Percentiles rank a stretch among this genome's conserved stretches.
Evolutionary conservation across 1,140 invertebrate genomes (phyloP).

Genomic region (Paraescarpia echinospica): DNA sequence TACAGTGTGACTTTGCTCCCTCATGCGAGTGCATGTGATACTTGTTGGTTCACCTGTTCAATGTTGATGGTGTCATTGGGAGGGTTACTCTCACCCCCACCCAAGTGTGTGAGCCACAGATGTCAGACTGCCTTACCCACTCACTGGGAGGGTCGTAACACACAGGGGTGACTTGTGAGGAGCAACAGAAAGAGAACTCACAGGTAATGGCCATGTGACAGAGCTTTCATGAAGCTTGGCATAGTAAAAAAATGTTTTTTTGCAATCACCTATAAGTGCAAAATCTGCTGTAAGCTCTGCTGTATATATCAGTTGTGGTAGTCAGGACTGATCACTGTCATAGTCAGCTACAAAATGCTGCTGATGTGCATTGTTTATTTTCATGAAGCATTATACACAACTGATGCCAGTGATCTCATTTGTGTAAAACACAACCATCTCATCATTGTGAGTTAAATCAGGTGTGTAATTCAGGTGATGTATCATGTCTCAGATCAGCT

Average conservation of each 20-base stretch:
- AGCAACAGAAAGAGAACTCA: background rate
- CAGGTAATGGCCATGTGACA: background rate
- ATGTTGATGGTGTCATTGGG: background rate
- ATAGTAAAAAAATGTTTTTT: background rate
- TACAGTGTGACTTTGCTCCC: background rate
- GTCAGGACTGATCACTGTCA: background rate
- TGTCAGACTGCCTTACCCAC: too few species aligned
- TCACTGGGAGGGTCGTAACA: background rate
- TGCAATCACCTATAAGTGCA: background rate
- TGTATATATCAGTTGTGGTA: background rate
- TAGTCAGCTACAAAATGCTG: too few species aligned
- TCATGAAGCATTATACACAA: too few species aligned
- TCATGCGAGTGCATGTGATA: background rate
- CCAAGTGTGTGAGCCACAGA: too few species aligned
- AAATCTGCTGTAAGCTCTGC: background rate
- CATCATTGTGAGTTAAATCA: too few species aligned
- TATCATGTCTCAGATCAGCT: too few species aligned
- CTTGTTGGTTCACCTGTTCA: background rate
- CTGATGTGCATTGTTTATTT: too few species aligned
- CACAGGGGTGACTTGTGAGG: background rate
- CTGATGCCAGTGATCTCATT: too few species aligned
- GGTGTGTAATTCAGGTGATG: too few species aligned
- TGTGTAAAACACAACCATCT: too few species aligned
- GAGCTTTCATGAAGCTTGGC: background rate
- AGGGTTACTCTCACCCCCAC: background rate